Evolutionary conservation across 2,888 invertebrate species (phyloP).

Genomic region (Campoletis raptor): DNA sequence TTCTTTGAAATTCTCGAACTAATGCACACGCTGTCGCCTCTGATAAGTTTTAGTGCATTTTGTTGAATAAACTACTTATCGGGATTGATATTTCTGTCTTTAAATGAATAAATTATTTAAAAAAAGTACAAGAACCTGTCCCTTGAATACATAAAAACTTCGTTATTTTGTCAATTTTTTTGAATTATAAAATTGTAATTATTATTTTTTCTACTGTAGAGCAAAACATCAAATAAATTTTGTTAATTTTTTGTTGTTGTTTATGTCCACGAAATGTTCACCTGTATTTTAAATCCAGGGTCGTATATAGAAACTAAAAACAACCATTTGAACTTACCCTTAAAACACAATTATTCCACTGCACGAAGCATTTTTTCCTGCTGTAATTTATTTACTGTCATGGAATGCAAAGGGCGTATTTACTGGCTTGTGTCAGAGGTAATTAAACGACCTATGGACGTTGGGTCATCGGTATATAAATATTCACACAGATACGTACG

Average conservation of each 20-base stretch:
- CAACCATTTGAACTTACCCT: not conserved
- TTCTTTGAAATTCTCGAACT: not conserved
- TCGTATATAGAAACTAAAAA: not conserved
- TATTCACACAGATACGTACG: not conserved
- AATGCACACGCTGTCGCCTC: not conserved
- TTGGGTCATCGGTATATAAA: not conserved
- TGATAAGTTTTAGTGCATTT: not conserved
- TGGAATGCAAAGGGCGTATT: not conserved
- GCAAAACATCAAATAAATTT: not conserved
- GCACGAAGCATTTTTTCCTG: not conserved
- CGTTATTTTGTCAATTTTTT: no score
- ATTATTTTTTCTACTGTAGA: no score
- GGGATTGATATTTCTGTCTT: not conserved
- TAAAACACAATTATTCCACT: not conserved
- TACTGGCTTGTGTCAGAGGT: not conserved
- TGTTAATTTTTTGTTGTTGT: not conserved
- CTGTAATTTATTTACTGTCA: not conserved
- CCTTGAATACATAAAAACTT: not conserved
- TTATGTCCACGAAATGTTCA: not conserved
- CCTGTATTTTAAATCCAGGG: not conserved
- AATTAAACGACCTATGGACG: constrained; percentile 4
- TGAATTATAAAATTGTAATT: no score
- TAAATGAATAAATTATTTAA: not conserved
- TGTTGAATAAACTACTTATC: not conserved
- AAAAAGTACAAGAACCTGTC: not conserved